These are phyloP conservation scores for Neelides sp. DNA, from an alignment of 1,140 invertebrate species.

Conservation along the genomic window DNA sequence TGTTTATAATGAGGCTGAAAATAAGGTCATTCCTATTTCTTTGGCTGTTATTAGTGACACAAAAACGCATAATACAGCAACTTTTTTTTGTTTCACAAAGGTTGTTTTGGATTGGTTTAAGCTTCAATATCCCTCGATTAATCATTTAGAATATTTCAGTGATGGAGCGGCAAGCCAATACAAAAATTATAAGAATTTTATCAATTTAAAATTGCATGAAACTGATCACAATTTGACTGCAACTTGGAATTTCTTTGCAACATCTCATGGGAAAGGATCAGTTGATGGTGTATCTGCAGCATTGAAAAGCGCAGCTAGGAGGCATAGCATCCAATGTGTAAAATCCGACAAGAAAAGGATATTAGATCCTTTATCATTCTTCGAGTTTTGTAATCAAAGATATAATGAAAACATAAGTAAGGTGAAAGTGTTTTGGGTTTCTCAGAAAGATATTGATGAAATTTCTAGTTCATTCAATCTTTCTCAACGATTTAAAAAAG, in stretches of 20 bases:
- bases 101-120: conserved; percentile 1
- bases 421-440: too few relatives aligned
- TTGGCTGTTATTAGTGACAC: conserved; percentile 13
- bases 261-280: conserved; percentile 33
- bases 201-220: conserved; percentile 7
- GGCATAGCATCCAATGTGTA: not conserved
- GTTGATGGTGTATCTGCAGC: conserved; percentile 32
- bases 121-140: not conserved
- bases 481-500: not conserved
- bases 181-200: conserved; percentile 20
- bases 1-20: too few relatives aligned
- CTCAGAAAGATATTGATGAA: not conserved
- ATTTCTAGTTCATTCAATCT: not conserved
- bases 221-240: conserved; percentile 27
- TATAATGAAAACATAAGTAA: too few relatives aligned
- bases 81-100: conserved; percentile 5
- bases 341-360: not conserved
- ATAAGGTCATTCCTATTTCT: not conserved
- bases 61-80: conserved; percentile 4
- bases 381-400: not conserved
- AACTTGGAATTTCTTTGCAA: conserved; percentile 34
- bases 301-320: conserved; percentile 11
- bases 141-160: conserved; percentile 1
- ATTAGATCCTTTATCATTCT: not conserved
- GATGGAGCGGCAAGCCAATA: conserved; percentile 19